Conservation (phyloP, 2,888 invertebrate species). For the Rhopalosiphum nymphaeae region DNA sequence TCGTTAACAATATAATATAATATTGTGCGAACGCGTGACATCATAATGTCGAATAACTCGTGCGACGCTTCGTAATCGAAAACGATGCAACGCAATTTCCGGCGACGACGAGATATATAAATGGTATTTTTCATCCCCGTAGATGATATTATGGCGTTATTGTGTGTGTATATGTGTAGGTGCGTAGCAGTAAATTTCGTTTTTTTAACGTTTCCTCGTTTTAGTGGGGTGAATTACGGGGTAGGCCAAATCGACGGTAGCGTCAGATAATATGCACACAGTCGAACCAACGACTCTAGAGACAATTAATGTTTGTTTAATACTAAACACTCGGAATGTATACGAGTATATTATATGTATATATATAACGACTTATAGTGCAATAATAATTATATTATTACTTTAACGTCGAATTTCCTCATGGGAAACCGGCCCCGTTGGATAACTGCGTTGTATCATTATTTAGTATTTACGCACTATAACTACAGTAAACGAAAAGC, state of each 20-base stretch:
- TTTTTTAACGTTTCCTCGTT: neutral
- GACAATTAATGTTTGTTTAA: slow-evolving; percentile 18
- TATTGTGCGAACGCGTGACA: neutral
- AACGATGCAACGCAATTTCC: slow-evolving; percentile 45
- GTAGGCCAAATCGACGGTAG: neutral
- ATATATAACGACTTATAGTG: neutral
- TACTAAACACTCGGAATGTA: neutral
- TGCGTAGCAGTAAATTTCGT: neutral
- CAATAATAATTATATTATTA: neutral
- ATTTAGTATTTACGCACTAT: neutral
- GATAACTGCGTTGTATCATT: neutral
- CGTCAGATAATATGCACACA: neutral
- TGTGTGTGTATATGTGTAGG: neutral
- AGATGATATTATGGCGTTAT: neutral
- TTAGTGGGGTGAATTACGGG: neutral
- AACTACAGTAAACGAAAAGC: neutral
- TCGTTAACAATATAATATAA: neutral
- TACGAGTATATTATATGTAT: neutral
- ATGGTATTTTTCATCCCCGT: slow-evolving; percentile 25
- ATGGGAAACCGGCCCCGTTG: neutral
- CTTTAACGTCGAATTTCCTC: neutral
- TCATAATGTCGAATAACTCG: neutral
- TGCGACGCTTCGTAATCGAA: neutral
- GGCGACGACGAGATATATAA: slow-evolving; percentile 36
- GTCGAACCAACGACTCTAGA: neutral